phyloP scores from a whole-genome alignment of 2,888 invertebrate genomes.

The Patella ulyssiponensis region DNA sequence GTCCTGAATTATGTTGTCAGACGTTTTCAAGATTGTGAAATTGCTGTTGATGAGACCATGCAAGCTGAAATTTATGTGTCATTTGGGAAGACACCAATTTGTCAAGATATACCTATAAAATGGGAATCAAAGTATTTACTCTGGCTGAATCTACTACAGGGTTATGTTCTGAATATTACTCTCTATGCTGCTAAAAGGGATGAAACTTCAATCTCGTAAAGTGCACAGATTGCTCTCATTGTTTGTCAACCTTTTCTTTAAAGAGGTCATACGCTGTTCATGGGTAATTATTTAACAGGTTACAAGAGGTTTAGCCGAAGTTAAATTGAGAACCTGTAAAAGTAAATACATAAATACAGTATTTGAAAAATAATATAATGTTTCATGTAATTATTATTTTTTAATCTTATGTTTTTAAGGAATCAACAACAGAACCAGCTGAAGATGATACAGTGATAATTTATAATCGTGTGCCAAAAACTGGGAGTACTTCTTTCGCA shows the following conservation, averaged over 20 bases:
- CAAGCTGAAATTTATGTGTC: not conserved
- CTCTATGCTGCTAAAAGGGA: too few relatives aligned
- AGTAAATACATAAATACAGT: too few relatives aligned
- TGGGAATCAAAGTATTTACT: too few relatives aligned
- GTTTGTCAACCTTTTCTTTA: too few relatives aligned
- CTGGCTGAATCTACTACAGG: too few relatives aligned
- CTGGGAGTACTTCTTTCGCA: slow-evolving; percentile 96
- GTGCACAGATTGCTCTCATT: too few relatives aligned
- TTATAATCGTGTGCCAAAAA: slow-evolving; percentile 97
- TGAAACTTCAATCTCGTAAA: too few relatives aligned
- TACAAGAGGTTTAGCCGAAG: too few relatives aligned
- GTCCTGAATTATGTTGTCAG: not conserved
- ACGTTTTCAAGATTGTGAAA: not conserved
- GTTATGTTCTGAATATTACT: too few relatives aligned
- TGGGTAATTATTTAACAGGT: not conserved
- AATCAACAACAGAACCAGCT: slow-evolving; percentile 24
- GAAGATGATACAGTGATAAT: slow-evolving; percentile 78
- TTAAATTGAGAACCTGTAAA: too few relatives aligned
- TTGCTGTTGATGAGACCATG: slow-evolving; percentile 8
- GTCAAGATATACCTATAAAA: not conserved
- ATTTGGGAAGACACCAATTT: not conserved
- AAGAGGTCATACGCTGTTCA: too few relatives aligned
- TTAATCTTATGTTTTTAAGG: slow-evolving; percentile 35
- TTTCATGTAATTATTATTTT: not conserved
- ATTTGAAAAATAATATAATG: not conserved